phyloP scores from a whole-genome alignment of 2,888 invertebrate species.

The Hemistola chrysoprasaria region DNA sequence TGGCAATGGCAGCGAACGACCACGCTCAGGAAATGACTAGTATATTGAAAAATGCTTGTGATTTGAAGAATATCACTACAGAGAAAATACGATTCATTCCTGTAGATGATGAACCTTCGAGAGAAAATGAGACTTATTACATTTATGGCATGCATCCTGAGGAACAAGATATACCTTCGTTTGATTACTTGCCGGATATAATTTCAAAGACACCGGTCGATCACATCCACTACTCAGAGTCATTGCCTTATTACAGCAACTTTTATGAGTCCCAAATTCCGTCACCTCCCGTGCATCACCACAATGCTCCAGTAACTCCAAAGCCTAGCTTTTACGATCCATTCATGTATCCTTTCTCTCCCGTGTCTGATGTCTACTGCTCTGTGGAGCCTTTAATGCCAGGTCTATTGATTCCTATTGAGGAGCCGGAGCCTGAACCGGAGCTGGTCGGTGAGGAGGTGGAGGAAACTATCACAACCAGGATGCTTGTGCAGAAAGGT shows the following conservation, averaged over 20 bases:
- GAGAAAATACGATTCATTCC: slow-evolving; percentile 37
- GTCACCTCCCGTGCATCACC: slow-evolving; percentile 42
- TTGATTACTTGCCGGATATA: slow-evolving; percentile 24
- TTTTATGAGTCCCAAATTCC: slow-evolving; percentile 54
- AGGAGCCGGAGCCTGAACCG: slow-evolving; percentile 56
- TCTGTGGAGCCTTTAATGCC: slow-evolving; percentile 51
- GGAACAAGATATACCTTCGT: slow-evolving; percentile 28
- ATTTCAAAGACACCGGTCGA: slow-evolving; percentile 26
- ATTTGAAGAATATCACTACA: slow-evolving; percentile 43
- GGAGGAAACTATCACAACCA: slow-evolving; percentile 67
- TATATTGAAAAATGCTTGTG: slow-evolving; percentile 54
- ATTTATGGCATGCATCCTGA: slow-evolving; percentile 37
- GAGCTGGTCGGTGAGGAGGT: slow-evolving; percentile 65
- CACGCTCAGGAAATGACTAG: slow-evolving; percentile 62
- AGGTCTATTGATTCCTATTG: slow-evolving; percentile 41
- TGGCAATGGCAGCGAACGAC: slow-evolving; percentile 62
- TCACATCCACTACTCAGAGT: slow-evolving; percentile 34
- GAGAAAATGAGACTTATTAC: slow-evolving; percentile 40
- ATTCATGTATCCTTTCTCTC: slow-evolving; percentile 43
- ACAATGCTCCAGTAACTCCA: slow-evolving; percentile 48
- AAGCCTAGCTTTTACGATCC: slow-evolving; percentile 62
- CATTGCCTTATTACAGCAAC: slow-evolving; percentile 38
- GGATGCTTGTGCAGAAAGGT: slow-evolving; percentile 60
- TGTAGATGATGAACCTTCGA: slow-evolving; percentile 22
- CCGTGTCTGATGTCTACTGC: slow-evolving; percentile 53